Base-by-base conservation (phyloP, 1,140 invertebrate species). In the Papilio glaucus region DNA sequence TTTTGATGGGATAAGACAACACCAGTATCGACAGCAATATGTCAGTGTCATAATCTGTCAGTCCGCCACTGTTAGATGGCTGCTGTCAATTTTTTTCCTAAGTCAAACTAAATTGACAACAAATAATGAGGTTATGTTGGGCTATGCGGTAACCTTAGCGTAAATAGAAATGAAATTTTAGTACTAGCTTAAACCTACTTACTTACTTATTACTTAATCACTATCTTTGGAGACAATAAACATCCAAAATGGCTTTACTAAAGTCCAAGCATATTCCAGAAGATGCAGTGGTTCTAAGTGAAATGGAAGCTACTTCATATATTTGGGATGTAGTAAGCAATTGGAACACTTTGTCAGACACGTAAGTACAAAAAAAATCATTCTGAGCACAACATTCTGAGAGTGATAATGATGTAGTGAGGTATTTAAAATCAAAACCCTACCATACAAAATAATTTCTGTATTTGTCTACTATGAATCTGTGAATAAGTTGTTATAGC, bases 281-380 rank as follows among this genome's bases (percentile, higher is more conserved):
- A 73, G 90, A 86, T 81, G 90, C 88, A 1, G 83, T 92, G 2
- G 49, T 78, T 63, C 42, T 90, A 18, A 60, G 78, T 61, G 86
- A 89, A 83, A 4, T 71, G 9, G 89, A 90, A 72, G 90, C 90
- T 13, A 78, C 77, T 0, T 41, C 24, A 21, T 90, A 90, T 73
- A 78, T 80, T 45, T 92, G 90, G 90, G 84, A 90, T 33, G 41
- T 91, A 15, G 81, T 92, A 15, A 37, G 41, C n/a, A 75, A 87
- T 15, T 92, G 90, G 90, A 73, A 88, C 18, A 74, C 77, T 0
- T 1, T 73, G 33, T 80, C 79, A 2, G 88, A 92, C 62, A 84
- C 79, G 90, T 92, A 85, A 82, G 85, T 80, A 72, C 37, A 2
- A 21, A 45, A 63, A 37, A 49, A n/a, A n/a, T n/a, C n/a, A n/a